Percentiles rank a stretch among this genome's conserved stretches.
phyloP scores from a whole-genome alignment of 2,113 vertebrate species.

The Oriolus oriolus region DNA sequence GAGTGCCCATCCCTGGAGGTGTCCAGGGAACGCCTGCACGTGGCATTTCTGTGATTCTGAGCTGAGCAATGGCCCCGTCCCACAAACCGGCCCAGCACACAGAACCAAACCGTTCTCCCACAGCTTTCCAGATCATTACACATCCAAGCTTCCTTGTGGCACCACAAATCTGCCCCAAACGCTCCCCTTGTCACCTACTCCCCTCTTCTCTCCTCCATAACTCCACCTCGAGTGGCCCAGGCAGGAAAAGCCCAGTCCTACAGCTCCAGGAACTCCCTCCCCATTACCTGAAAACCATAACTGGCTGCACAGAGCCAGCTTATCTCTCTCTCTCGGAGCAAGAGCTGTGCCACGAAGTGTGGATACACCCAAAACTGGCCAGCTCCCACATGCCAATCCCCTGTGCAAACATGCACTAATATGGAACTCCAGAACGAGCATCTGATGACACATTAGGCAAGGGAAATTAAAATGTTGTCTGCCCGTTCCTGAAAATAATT shows the following conservation, averaged over 20 bases:
- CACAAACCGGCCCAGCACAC: fast-evolving
- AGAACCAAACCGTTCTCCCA: background rate
- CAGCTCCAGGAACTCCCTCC: background rate
- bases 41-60: background rate
- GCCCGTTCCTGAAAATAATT: background rate
- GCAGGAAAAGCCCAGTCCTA: background rate
- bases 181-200: background rate
- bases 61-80: background rate
- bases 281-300: background rate
- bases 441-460: background rate
- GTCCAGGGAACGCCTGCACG: fast-evolving
- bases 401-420: background rate
- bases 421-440: background rate
- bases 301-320: background rate
- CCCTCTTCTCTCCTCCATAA: fast-evolving
- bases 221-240: background rate
- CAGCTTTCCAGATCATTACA: no score
- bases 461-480: background rate
- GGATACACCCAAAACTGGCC: background rate
- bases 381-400: background rate
- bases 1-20: background rate
- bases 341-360: background rate
- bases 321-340: background rate
- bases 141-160: no score
- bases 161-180: background rate